phyloP scores from a whole-genome alignment of 2,797 vertebrate species.

The Schizothorax lantsangensis region DNA sequence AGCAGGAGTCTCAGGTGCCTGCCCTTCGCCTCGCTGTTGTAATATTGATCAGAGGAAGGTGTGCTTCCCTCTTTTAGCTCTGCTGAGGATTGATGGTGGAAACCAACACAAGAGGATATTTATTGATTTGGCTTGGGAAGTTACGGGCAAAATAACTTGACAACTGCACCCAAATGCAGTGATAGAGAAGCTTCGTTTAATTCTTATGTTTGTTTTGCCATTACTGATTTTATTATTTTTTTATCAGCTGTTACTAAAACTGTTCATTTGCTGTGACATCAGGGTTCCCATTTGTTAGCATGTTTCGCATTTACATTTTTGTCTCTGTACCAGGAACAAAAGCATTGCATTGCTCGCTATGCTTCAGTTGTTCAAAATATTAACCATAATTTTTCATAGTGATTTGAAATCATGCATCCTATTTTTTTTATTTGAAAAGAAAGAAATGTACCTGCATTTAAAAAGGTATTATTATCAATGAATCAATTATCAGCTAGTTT shows the following conservation, averaged over 20 bases:
- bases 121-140: constrained; percentile 27
- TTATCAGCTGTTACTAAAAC: constrained; percentile 50
- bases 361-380: constrained; percentile 47
- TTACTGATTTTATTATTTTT: constrained; percentile 22
- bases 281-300: constrained; percentile 58
- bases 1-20: constrained; percentile 44
- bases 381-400: constrained; percentile 14
- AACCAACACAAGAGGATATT: constrained; percentile 6
- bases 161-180: background rate
- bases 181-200: constrained; percentile 11
- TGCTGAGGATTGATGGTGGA: constrained; percentile 31
- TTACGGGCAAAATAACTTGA: background rate
- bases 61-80: constrained; percentile 6
- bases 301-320: constrained; percentile 63
- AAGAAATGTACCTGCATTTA: background rate
- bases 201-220: constrained; percentile 35
- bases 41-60: constrained; percentile 46
- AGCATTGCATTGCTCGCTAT: constrained; percentile 36
- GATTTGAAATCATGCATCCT: background rate
- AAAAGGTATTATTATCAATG: background rate
- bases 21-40: constrained; percentile 10
- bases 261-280: constrained; percentile 58
- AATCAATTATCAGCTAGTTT: constrained; percentile 10
- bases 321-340: constrained; percentile 53
- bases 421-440: background rate